Evolutionary conservation across 2,797 vertebrate species (phyloP), one percentile per base, ranked within the genome.

Genomic region (Oophaga sylvatica): DNA sequence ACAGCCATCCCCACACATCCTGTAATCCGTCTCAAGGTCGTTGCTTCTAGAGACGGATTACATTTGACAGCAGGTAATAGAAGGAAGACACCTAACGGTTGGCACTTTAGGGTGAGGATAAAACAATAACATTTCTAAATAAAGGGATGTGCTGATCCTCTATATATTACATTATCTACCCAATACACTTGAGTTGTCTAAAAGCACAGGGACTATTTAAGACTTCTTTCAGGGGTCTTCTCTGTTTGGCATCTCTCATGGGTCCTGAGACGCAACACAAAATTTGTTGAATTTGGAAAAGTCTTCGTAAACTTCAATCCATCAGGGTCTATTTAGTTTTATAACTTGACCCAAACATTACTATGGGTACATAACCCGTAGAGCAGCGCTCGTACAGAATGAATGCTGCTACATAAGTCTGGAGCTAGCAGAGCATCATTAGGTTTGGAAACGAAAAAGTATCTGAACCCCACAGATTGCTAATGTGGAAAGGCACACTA

Each of bases 401-500:
- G 65, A 88, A 88, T 79, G 82, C 48, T 10, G 13, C 81, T 84
- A 71, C 84, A 60, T 88, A 77, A 88, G 70, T 53, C 53, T 73
- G 87, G 76, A 62, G 81, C 68, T 29, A 26, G 48, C 70, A 73
- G 35, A 62, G 87, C 65, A 65, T 88, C 81, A 84, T 88, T 73
- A 84, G 81, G 71, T 81, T 80, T 73, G 85, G 85, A 81, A 87
- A 75, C 80, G 11, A 11, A 86, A 86, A 77, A 75, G 11, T 48
- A 9, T 82, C 83, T 71, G 53, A 84, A 87, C 87, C 87, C 41
- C 87, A 88, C 59, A 35, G 53, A 60, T 56, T 59, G 81, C 87
- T 83, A 48, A 31, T 70, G 67, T 88, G 87, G 73, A 88, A 84
- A 88, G 81, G 35, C 76, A 88, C 56, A 84, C 65, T 17, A 62